Evolutionary conservation across 2,888 invertebrate genomes (phyloP), one percentile per base, ranked within the genome.

Genomic region (Tolmerus cingulatus): DNA sequence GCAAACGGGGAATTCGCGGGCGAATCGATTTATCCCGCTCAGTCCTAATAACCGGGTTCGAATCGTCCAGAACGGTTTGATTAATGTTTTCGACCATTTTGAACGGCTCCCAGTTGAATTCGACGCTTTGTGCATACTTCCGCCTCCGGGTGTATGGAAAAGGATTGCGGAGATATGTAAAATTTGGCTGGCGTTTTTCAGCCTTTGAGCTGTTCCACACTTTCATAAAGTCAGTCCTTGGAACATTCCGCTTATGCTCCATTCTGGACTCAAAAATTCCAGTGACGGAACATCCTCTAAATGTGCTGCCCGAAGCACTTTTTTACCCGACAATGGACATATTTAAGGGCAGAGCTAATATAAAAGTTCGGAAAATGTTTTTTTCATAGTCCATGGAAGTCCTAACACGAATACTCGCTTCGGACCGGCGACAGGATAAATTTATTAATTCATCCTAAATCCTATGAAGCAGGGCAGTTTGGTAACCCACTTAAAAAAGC

Each of bases 31-130:
- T 79, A 51, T 23, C 51, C n/a, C 51, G 51, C n/a, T 30, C 51
- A 79, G 34, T 40, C 23, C 78, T 79, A 79, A 79, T 46, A 79
- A 51, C 51, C 27, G 27, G 51, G 43, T 30, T 23, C 16, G n/a
- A 79, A 79, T 79, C 8, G 46, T 27, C 30, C n/a, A 30, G 7
- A 7, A 46, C 12, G 7, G 8, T 34, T 51, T 79, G 79, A 79
- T 79, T 46, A 79, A 79, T 79, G 79, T 9, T 51, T 79, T 79
- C 51, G 12, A 30, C 51, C 51, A 79, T 79, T 79, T 23, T 51
- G 16, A 40, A 51, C 51, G 30, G 14, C 30, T 30, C 51, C 43
- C 43, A 16, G 46, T 1, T 51, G 51, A 51, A 27, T 30, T 27
- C n/a, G 51, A 27, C 66, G 51, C 23, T 79, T 79, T 46, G 27